A percentile compares a stretch with the other conserved stretches of the same genome.
Evolutionary conservation across 2,113 vertebrate species (phyloP).

Genomic region (Marmota monax): DNA sequence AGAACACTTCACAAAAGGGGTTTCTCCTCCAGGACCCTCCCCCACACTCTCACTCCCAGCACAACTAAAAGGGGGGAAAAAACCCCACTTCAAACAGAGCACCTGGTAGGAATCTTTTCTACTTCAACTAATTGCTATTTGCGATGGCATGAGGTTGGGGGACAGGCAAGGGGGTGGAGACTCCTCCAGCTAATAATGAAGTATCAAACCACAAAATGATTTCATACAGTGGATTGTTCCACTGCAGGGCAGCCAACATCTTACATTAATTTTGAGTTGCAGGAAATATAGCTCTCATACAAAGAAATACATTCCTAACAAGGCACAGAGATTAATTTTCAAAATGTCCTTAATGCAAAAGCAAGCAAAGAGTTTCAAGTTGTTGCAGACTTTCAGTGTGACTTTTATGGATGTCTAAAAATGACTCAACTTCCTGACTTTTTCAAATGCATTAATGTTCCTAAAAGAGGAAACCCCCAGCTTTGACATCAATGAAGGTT

Average conservation of each 20-base stretch:
- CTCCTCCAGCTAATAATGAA: slow-evolving; percentile 68
- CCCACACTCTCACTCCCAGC: slow-evolving; percentile 12
- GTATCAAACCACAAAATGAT: slow-evolving; percentile 81
- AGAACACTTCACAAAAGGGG: slow-evolving; percentile 80
- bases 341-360: slow-evolving; percentile 72
- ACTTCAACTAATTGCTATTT: slow-evolving; percentile 86
- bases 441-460: slow-evolving; percentile 10
- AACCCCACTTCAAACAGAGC: slow-evolving; percentile 80
- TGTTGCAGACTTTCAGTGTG: slow-evolving; percentile 74
- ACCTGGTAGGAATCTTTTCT: slow-evolving; percentile 86
- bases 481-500: background rate
- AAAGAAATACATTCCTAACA: slow-evolving; percentile 72
- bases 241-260: slow-evolving; percentile 70
- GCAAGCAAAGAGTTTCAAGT: slow-evolving; percentile 66
- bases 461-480: slow-evolving; percentile 18
- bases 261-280: slow-evolving; percentile 78
- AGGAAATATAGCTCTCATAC: slow-evolving; percentile 69
- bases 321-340: slow-evolving; percentile 78
- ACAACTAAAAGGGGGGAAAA: background rate
- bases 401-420: slow-evolving; percentile 72
- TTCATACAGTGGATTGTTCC: slow-evolving; percentile 70
- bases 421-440: slow-evolving; percentile 43
- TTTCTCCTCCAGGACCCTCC: slow-evolving; percentile 64
- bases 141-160: slow-evolving; percentile 53
- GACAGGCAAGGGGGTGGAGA: background rate